These are phyloP conservation scores for Cephalopholis sonnerati DNA, from an alignment of 2,113 vertebrate genomes.

Conservation along the genomic window DNA sequence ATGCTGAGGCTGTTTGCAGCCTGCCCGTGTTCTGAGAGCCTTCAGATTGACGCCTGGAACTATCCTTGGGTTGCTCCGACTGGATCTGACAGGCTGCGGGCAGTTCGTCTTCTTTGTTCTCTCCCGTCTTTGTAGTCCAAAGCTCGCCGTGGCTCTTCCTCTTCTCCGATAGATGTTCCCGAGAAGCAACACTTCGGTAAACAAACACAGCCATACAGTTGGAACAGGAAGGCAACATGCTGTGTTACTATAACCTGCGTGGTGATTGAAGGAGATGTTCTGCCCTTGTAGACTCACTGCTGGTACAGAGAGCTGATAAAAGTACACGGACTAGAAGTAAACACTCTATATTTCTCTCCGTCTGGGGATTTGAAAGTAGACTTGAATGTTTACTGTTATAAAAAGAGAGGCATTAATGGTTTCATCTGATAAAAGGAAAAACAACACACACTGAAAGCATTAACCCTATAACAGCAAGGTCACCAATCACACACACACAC, in stretches of 20 bases:
- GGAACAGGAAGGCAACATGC: slow-evolving; percentile 23
- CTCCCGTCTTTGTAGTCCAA: slow-evolving; percentile 48
- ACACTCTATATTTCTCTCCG: slow-evolving; percentile 11
- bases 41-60: slow-evolving; percentile 57
- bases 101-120: slow-evolving; percentile 57
- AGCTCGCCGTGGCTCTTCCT: slow-evolving; percentile 23
- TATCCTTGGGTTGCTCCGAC: slow-evolving; percentile 36
- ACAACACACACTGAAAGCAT: slow-evolving; percentile 22
- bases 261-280: slow-evolving; percentile 1
- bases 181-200: slow-evolving; percentile 23
- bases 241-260: slow-evolving; percentile 25
- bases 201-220: slow-evolving; percentile 13
- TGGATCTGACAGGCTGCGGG: slow-evolving; percentile 63
- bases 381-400: background rate
- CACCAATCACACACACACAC: background rate
- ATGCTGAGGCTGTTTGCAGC: slow-evolving; percentile 56
- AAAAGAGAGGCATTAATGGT: background rate
- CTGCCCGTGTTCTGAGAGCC: slow-evolving; percentile 36
- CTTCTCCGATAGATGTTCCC: slow-evolving; percentile 33
- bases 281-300: slow-evolving; percentile 1
- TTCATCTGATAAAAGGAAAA: slow-evolving; percentile 13
- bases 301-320: slow-evolving; percentile 17
- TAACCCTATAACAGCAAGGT: slow-evolving; percentile 19
- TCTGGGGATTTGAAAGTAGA: background rate
- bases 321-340: background rate